phyloP scores from a whole-genome alignment of 2,113 vertebrate species.

The Pseudois nayaur region DNA sequence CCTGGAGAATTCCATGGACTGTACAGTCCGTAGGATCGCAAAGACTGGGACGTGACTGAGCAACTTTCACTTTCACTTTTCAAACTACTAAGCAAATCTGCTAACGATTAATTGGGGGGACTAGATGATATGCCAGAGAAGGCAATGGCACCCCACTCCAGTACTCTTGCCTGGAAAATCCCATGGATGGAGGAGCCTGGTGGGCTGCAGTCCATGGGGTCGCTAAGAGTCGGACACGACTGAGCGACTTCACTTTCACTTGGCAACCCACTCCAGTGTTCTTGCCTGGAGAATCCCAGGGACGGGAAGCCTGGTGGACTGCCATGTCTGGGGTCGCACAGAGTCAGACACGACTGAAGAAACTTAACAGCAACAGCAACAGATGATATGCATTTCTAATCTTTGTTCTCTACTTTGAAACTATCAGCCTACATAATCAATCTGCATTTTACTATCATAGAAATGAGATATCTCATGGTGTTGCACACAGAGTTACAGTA shows the following conservation, averaged over 20 bases:
- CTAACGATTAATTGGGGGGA: not conserved
- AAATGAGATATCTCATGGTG: not conserved
- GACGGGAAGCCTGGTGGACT: too few relatives aligned
- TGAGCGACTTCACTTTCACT: too few relatives aligned
- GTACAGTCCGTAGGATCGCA: accelerated
- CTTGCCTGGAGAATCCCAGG: too few relatives aligned
- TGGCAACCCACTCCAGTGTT: too few relatives aligned
- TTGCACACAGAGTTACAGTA: not conserved
- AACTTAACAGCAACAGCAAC: too few relatives aligned
- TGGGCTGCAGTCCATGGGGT: too few relatives aligned
- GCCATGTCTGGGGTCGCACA: too few relatives aligned
- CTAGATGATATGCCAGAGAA: not conserved
- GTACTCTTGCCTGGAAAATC: too few relatives aligned
- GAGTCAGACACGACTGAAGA: too few relatives aligned
- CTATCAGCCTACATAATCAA: not conserved
- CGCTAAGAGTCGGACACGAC: too few relatives aligned
- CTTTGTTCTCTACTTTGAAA: not conserved
- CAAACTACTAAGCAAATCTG: not conserved
- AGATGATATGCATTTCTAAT: not conserved
- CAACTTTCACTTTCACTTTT: not conserved
- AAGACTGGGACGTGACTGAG: not conserved
- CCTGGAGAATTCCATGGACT: not conserved
- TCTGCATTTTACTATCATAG: not conserved
- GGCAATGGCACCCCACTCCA: too few relatives aligned
- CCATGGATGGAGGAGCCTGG: too few relatives aligned